Conservation (phyloP, 92 coral and sea anemone species). For the Porites cylindrica region DNA sequence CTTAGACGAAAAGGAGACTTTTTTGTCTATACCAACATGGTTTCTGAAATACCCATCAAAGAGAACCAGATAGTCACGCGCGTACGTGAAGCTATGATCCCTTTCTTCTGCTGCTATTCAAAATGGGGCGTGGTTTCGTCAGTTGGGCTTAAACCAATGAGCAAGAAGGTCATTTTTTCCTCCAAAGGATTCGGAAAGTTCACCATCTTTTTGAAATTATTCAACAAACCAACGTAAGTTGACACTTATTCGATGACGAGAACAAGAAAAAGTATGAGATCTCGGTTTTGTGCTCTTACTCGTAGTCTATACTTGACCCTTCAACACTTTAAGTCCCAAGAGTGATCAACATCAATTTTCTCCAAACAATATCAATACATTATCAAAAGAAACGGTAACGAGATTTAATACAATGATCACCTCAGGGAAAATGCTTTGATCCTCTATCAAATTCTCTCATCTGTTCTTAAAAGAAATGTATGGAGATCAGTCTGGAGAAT, state of each 20-base stretch:
- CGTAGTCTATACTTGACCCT: no score
- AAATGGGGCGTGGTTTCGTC: constrained; percentile 53
- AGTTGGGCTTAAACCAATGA: constrained; percentile 43
- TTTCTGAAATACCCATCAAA: constrained; percentile 43
- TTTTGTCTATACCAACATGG: constrained; percentile 60
- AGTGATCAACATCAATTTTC: no score
- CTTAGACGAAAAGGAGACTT: constrained; percentile 20
- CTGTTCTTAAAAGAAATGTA: no score
- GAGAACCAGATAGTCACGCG: constrained; percentile 51
- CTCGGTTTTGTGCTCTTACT: no score
- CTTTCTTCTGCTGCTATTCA: constrained; percentile 55
- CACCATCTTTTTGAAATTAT: constrained; percentile 53
- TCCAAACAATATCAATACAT: no score
- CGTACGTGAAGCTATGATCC: constrained; percentile 51
- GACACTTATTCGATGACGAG: neutral
- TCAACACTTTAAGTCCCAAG: no score
- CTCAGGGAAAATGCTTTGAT: no score
- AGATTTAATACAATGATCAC: no score
- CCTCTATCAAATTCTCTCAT: no score
- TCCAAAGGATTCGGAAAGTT: constrained; percentile 44
- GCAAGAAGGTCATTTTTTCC: constrained; percentile 40
- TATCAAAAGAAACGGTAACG: no score
- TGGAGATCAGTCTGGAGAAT: no score
- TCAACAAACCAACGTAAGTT: neutral
- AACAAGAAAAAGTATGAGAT: no score